Evolutionary conservation across 2,113 vertebrate genomes (phyloP).

Genomic region (Pteronura brasiliensis): DNA sequence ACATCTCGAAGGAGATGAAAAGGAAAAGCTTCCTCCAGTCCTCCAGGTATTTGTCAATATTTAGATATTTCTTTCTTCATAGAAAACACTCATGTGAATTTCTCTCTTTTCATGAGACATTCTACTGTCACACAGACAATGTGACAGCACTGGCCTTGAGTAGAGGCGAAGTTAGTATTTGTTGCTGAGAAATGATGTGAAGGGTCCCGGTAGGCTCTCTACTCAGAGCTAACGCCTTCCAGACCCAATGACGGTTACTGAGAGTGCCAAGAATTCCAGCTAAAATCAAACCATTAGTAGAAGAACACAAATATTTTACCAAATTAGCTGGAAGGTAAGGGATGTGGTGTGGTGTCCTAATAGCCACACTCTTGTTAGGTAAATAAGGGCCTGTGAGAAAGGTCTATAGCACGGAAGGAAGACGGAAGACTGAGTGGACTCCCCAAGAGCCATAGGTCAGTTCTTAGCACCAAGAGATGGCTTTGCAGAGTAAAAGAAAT

Average conservation of each 20-base stretch:
- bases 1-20: neutral
- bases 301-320: neutral
- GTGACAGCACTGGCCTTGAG: neutral
- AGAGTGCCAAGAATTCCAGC: neutral
- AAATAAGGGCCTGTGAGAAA: accelerated
- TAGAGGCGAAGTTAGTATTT: neutral
- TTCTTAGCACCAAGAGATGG: neutral
- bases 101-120: neutral
- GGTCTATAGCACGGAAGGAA: neutral
- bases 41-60: neutral
- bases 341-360: neutral
- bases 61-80: neutral
- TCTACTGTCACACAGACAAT: neutral
- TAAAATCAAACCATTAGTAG: neutral
- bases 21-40: neutral
- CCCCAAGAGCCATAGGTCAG: neutral
- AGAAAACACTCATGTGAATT: neutral
- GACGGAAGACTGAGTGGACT: neutral
- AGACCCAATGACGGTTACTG: neutral
- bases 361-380: neutral
- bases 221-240: neutral
- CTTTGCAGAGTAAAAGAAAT: neutral
- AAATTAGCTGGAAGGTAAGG: neutral
- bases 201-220: neutral
- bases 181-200: neutral